Conservation (phyloP, 2,113 vertebrate genomes). For the Thryonomys swinderianus region DNA sequence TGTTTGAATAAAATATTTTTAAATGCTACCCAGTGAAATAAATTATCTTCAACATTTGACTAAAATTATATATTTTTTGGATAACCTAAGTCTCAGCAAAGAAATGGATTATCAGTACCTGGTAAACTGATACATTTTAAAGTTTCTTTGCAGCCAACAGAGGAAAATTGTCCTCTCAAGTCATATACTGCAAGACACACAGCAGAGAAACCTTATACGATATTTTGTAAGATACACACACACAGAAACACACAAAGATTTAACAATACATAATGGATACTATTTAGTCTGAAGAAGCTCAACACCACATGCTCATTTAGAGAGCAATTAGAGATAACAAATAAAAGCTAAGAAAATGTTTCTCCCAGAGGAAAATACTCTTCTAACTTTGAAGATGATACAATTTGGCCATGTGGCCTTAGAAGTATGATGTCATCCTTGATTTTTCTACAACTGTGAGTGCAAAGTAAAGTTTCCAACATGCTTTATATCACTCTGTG, state of each 20-base stretch:
- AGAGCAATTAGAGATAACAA: background rate
- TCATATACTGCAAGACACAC: background rate
- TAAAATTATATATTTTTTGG: constrained; percentile 14
- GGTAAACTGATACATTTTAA: constrained; percentile 37
- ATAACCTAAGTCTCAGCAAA: constrained; percentile 12
- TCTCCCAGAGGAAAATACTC: background rate
- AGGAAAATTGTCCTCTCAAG: background rate
- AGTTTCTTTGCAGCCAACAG: background rate
- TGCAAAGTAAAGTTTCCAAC: background rate
- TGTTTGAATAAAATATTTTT: constrained; percentile 34
- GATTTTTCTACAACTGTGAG: background rate
- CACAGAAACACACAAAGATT: no score
- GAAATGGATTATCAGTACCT: background rate
- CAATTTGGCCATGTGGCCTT: background rate
- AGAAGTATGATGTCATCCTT: background rate
- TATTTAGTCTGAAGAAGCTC: background rate
- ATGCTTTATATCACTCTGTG: background rate
- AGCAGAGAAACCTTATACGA: background rate
- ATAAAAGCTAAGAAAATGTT: background rate
- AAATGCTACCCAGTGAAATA: constrained; percentile 41
- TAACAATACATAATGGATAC: background rate
- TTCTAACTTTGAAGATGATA: background rate
- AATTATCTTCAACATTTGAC: constrained; percentile 1
- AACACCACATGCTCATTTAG: background rate
- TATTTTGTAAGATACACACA: background rate